Evolutionary conservation across 2,888 invertebrate genomes (phyloP).

Genomic region (Campaea margaritaria): DNA sequence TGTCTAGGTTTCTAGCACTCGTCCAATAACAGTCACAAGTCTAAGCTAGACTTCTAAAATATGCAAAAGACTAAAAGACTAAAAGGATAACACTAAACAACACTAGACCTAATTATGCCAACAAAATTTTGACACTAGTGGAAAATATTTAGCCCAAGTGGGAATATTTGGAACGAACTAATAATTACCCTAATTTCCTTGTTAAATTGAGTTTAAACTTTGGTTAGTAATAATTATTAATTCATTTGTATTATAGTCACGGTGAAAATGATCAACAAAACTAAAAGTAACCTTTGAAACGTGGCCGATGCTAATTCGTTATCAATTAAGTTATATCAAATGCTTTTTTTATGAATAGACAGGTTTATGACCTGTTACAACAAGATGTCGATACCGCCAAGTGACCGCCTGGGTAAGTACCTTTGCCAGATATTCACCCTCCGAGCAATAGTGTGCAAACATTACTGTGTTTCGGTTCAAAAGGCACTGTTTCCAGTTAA

Average conservation of each 20-base stretch:
- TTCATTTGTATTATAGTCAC: conserved; percentile 12
- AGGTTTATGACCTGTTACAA: too few relatives aligned
- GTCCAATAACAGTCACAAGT: conserved; percentile 23
- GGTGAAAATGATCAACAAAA: too few relatives aligned
- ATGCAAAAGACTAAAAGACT: conserved; percentile 27
- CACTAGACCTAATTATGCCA: conserved; percentile 33
- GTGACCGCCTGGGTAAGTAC: too few relatives aligned
- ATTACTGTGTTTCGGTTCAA: too few relatives aligned
- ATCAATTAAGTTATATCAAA: too few relatives aligned
- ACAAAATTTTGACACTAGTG: conserved; percentile 23
- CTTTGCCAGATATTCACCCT: too few relatives aligned
- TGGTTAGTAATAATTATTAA: conserved; percentile 9
- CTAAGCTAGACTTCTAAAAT: conserved; percentile 18
- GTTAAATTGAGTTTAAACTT: conserved; percentile 23
- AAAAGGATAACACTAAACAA: conserved; percentile 38
- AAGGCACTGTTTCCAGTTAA: too few relatives aligned
- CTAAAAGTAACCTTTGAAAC: too few relatives aligned
- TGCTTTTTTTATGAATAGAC: too few relatives aligned
- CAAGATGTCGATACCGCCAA: too few relatives aligned
- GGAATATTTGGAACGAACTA: conserved; percentile 19
- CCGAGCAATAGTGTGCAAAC: too few relatives aligned
- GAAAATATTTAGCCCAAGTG: conserved; percentile 14
- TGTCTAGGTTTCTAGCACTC: conserved; percentile 16
- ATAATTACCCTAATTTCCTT: conserved; percentile 23
- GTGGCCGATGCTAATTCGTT: too few relatives aligned